Evolutionary conservation across 23 tunicate genomes (phyloP), one percentile per base, ranked within the genome.

Genomic region (Trididemnum nubilum): DNA sequence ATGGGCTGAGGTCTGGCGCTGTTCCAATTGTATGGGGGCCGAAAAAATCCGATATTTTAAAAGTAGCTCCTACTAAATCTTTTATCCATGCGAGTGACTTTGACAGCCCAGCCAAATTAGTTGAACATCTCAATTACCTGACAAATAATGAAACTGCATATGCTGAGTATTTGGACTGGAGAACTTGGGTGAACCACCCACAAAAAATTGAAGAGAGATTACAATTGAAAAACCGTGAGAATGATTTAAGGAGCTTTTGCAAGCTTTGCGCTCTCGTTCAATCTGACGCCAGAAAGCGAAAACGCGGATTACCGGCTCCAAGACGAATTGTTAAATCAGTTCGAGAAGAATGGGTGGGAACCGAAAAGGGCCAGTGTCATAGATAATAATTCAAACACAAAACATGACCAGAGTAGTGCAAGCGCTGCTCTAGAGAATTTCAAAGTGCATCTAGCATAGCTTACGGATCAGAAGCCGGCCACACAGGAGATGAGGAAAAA

Each of bases 1-100:
- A 93, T 71, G 93, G 98, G 3, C 84, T 93, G 2, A 78, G 98
- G 35, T 83, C 98, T n/a, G 98, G 98, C 33, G 98, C 93, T 21
- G 98, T 93, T 0, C 98, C 98, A 33, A 75, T 93, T 27, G 98
- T 93, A 15, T 88, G 88, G 93, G 98, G 98, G 0, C 94, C 98
- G 2, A 66, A 63, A 30, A 93, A 93, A 61, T 51, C 44, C n/a
- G 98, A 93, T 59, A 35, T 93, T 31, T 64, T 73, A 0, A 84
- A 81, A 66, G 93, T 93, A 27, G 98, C 98, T 26, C 98, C 98
- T 18, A 87, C 83, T 1, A 84, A 88, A 30, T 93, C 98, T 2
- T 93, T 93, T 80, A 93, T 93, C 52, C 93, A 93, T 80, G 79
- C 83, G 23, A 64, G 65, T 19, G 98, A 93, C 60, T 93, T 87